Percentiles rank a stretch among this genome's conserved stretches.
These are phyloP conservation scores for Ormyrus nitidulus DNA, from an alignment of 2,888 invertebrate genomes.

Conservation along the genomic window DNA sequence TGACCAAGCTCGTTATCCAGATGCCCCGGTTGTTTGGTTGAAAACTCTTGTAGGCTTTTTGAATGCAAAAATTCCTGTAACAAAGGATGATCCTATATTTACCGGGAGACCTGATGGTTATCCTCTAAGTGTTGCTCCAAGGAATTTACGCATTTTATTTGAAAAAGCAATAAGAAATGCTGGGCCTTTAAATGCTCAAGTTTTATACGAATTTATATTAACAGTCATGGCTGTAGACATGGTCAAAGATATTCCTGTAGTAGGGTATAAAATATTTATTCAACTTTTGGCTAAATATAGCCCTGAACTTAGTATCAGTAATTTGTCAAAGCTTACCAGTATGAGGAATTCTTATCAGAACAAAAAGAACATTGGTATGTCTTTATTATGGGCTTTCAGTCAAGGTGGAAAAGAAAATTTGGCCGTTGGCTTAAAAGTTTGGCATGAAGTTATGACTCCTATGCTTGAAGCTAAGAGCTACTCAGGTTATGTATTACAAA, in stretches of 20 bases:
- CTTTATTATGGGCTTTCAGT: slow-evolving; percentile 86
- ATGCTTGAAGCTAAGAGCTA: slow-evolving; percentile 84
- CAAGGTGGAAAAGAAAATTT: slow-evolving; percentile 83
- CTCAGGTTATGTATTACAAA: slow-evolving; percentile 80
- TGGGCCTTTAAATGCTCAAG: slow-evolving; percentile 80
- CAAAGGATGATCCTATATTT: slow-evolving; percentile 81
- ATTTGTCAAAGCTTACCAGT: slow-evolving; percentile 80
- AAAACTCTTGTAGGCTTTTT: slow-evolving; percentile 83
- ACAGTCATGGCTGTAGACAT: slow-evolving; percentile 85
- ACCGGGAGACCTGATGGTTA: slow-evolving; percentile 78
- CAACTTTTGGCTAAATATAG: slow-evolving; percentile 83
- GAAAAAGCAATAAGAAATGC: slow-evolving; percentile 79
- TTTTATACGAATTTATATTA: slow-evolving; percentile 84
- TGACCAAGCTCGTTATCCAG: slow-evolving; percentile 81
- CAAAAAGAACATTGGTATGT: slow-evolving; percentile 83
- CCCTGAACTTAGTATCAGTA: slow-evolving; percentile 80
- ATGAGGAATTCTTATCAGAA: slow-evolving; percentile 87
- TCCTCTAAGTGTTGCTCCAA: slow-evolving; percentile 78
- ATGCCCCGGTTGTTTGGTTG: slow-evolving; percentile 84
- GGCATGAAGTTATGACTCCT: slow-evolving; percentile 86
- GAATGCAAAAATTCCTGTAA: slow-evolving; percentile 80
- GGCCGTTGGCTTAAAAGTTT: slow-evolving; percentile 82
- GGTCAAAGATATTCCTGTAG: slow-evolving; percentile 80
- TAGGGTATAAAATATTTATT: slow-evolving; percentile 84
- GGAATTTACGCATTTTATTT: slow-evolving; percentile 75